These are phyloP conservation scores for Tragelaphus buxtoni DNA, from an alignment of 2,113 vertebrate species.

Conservation along the genomic window DNA sequence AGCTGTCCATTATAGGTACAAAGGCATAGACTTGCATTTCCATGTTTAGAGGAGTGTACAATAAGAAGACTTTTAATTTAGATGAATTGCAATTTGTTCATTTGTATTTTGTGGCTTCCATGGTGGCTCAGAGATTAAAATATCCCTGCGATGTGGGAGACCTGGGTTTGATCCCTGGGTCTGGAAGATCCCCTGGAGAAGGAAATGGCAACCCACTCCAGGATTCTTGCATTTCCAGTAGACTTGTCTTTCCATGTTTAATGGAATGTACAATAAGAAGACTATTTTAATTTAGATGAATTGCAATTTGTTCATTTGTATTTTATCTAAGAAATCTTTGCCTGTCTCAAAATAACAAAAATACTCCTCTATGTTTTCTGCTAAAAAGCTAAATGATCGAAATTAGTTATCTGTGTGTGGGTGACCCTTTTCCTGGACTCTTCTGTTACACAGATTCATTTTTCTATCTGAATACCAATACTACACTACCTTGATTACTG, in stretches of 20 bases:
- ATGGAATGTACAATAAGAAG: not conserved
- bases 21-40: not conserved
- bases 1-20: not conserved
- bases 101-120: not conserved
- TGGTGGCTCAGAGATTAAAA: too few relatives aligned
- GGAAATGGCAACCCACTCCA: too few relatives aligned
- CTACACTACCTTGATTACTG: not conserved
- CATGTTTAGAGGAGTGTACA: not conserved
- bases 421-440: not conserved
- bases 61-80: constrained; percentile 14
- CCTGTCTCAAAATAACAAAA: not conserved
- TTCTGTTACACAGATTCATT: not conserved
- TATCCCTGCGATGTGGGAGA: too few relatives aligned
- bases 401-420: not conserved
- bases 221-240: too few relatives aligned
- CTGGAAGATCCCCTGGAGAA: too few relatives aligned
- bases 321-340: not conserved
- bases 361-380: not conserved
- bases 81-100: not conserved
- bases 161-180: too few relatives aligned
- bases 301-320: not conserved
- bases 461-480: not conserved
- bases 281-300: constrained; percentile 24
- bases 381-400: not conserved
- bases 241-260: not conserved